phyloP scores from a whole-genome alignment of 2,113 vertebrate species.

The Gavialis gangeticus region DNA sequence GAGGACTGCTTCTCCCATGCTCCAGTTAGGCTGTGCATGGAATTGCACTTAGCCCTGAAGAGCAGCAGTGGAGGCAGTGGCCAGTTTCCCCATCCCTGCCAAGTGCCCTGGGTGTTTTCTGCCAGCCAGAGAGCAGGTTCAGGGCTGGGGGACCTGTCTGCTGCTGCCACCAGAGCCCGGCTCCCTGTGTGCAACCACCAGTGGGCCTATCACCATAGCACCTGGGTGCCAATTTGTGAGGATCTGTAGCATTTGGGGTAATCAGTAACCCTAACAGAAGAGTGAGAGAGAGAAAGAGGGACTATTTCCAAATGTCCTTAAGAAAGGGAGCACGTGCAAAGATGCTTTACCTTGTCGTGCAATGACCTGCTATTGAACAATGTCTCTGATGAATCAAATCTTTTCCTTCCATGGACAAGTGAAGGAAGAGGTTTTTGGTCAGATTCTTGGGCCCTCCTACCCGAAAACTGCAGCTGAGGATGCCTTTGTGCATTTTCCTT shows the following conservation, averaged over 20 bases:
- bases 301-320: conserved; percentile 26
- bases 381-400: conserved; percentile 51
- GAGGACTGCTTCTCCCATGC: no score
- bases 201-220: neutral
- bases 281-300: neutral
- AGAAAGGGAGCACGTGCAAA: neutral
- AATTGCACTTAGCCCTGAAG: no score
- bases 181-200: neutral
- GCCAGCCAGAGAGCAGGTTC: no score
- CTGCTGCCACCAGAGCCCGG: no score
- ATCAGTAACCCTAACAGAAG: conserved; percentile 32
- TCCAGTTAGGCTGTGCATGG: no score
- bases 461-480: neutral
- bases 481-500: conserved; percentile 14
- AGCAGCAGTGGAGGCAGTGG: no score
- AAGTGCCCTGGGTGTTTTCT: no score
- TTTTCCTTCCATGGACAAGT: conserved; percentile 64
- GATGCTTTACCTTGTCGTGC: neutral
- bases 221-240: neutral
- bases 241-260: conserved; percentile 11
- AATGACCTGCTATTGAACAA: conserved; percentile 36
- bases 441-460: conserved; percentile 23
- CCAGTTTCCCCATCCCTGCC: no score
- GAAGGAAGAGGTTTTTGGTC: conserved; percentile 8
- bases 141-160: no score